Evolutionary conservation across 2,888 invertebrate species (phyloP).

Genomic region (Carpatolechia fugitivella): DNA sequence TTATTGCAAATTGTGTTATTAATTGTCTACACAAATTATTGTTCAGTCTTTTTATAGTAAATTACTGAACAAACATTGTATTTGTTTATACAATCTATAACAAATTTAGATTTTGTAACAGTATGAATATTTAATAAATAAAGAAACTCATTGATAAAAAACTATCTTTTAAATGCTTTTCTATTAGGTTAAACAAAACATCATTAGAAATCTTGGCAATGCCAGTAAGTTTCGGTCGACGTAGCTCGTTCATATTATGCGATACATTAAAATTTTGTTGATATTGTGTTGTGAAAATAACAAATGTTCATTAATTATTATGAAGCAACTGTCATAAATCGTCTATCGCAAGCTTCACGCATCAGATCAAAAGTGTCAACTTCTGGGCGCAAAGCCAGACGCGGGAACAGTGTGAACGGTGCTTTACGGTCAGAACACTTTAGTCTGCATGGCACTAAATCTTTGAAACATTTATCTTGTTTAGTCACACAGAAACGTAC

Average conservation of each 20-base stretch:
- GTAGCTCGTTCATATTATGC: neutral
- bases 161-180: neutral
- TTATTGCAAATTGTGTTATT: constrained; percentile 3
- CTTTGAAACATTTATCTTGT: too few relatives aligned
- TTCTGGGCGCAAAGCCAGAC: neutral
- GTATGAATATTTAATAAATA: neutral
- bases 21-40: too few relatives aligned
- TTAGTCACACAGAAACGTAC: too few relatives aligned
- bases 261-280: neutral
- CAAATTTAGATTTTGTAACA: too few relatives aligned
- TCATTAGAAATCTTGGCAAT: neutral
- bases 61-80: too few relatives aligned
- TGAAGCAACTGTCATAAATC: constrained; percentile 5
- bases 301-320: constrained; percentile 1
- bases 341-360: neutral
- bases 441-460: neutral
- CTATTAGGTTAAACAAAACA: neutral
- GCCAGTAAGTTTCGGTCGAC: neutral
- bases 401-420: neutral
- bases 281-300: neutral
- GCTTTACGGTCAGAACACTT: too few relatives aligned
- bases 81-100: too few relatives aligned
- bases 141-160: too few relatives aligned
- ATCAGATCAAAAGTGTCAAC: neutral
- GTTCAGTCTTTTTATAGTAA: too few relatives aligned